Conservation (phyloP, 2,113 vertebrate genomes). For the Oryzias celebensis region DNA sequence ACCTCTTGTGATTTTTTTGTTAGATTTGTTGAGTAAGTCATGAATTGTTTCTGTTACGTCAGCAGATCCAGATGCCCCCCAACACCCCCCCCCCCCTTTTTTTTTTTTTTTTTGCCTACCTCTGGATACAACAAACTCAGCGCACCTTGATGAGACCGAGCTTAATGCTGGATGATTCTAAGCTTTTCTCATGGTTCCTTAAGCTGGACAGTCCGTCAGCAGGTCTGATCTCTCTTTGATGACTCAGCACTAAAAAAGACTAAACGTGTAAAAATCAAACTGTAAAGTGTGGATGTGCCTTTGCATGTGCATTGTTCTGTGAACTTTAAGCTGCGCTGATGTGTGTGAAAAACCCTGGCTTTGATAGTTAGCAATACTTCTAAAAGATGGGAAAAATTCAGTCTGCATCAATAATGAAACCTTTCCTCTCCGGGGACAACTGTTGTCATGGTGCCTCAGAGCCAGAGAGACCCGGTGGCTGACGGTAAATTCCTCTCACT, state of each 20-base stretch:
- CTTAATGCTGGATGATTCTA: conserved; percentile 18
- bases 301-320: background rate
- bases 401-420: conserved; percentile 27
- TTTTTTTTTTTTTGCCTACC: conserved; percentile 26
- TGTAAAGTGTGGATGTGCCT: background rate
- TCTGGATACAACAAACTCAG: conserved; percentile 17
- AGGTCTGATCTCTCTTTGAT: conserved; percentile 24
- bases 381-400: conserved; percentile 8
- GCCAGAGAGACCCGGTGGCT: conserved; percentile 3
- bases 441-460: conserved; percentile 18
- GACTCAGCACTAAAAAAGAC: conserved; percentile 29
- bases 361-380: conserved; percentile 16
- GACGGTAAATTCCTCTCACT: conserved; percentile 24
- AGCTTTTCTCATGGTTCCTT: conserved; percentile 2
- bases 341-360: background rate
- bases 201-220: conserved; percentile 14
- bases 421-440: conserved; percentile 14
- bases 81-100: conserved; percentile 23
- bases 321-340: background rate
- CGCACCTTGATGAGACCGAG: conserved; percentile 14
- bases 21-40: conserved; percentile 40
- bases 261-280: conserved; percentile 8
- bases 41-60: conserved; percentile 28
- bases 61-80: conserved; percentile 10
- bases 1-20: conserved; percentile 11